Evolutionary conservation across 2,888 invertebrate genomes (phyloP).

Genomic region (Lepidocyrtoides sp.): DNA sequence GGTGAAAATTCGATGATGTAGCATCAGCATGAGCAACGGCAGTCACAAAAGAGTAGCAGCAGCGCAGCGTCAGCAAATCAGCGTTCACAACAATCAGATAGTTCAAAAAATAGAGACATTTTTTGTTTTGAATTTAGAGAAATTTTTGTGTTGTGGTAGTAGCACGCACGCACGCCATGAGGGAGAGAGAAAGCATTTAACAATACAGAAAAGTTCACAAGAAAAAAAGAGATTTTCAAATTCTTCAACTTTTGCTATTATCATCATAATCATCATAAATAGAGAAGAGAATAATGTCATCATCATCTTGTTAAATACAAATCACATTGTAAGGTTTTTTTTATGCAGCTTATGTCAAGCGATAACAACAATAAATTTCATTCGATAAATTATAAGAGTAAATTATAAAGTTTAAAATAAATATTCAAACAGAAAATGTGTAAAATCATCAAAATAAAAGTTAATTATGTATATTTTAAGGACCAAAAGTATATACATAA

Average conservation of each 20-base stretch:
- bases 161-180: slow-evolving; percentile 67
- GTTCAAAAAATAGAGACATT: slow-evolving; percentile 18
- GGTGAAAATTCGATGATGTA: slow-evolving; percentile 46
- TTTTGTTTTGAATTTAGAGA: slow-evolving; percentile 50
- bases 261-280: slow-evolving; percentile 4
- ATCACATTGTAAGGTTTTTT: not conserved
- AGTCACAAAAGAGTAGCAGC: slow-evolving; percentile 68
- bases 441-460: not conserved
- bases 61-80: slow-evolving; percentile 68
- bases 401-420: not conserved
- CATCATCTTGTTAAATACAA: not conserved
- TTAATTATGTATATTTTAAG: not conserved
- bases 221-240: slow-evolving; percentile 6
- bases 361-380: not conserved
- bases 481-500: not conserved
- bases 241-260: too few relatives aligned
- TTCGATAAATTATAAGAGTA: not conserved
- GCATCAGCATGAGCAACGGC: slow-evolving; percentile 50
- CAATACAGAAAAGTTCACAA: slow-evolving; percentile 57
- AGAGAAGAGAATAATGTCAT: not conserved
- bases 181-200: slow-evolving; percentile 71
- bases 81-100: slow-evolving; percentile 45
- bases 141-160: slow-evolving; percentile 64
- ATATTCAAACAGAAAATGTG: not conserved
- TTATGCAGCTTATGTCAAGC: not conserved